A percentile compares a stretch with the other conserved stretches of the same genome.
These are phyloP conservation scores for Yasuhikotakia modesta DNA, from an alignment of 2,797 vertebrate genomes.

Conservation along the genomic window DNA sequence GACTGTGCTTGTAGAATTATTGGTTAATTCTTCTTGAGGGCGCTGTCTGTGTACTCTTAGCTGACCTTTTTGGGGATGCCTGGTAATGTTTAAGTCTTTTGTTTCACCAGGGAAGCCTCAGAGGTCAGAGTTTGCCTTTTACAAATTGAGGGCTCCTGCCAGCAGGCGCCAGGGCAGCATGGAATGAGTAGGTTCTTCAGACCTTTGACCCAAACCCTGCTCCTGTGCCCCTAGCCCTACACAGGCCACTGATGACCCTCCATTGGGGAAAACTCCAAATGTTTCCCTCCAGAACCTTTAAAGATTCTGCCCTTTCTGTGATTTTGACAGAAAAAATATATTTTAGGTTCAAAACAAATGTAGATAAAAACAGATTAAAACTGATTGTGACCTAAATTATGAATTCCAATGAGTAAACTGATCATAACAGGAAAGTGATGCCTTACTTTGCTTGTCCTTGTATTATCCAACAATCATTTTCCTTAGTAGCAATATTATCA, in stretches of 20 bases:
- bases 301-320: constrained; percentile 66
- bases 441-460: neutral
- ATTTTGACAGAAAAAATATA: constrained; percentile 77
- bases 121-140: constrained; percentile 77
- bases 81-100: constrained; percentile 80
- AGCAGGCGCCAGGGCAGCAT: constrained; percentile 84
- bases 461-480: neutral
- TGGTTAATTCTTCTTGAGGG: constrained; percentile 75
- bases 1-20: constrained; percentile 58
- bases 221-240: constrained; percentile 77
- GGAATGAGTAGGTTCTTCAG: constrained; percentile 75
- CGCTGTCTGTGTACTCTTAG: constrained; percentile 62
- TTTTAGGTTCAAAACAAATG: constrained; percentile 80
- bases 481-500: neutral
- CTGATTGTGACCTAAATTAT: constrained; percentile 1
- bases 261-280: constrained; percentile 74
- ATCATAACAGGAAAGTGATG: neutral
- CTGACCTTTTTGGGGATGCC: constrained; percentile 66
- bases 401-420: neutral
- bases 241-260: constrained; percentile 75
- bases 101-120: constrained; percentile 81
- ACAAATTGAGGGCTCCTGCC: constrained; percentile 82
- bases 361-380: constrained; percentile 51
- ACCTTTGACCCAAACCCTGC: constrained; percentile 82
- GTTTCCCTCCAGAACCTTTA: constrained; percentile 76